Evolutionary conservation across 2,888 invertebrate genomes (phyloP), one percentile per base, ranked within the genome.

Genomic region (Calephelis perditalis): DNA sequence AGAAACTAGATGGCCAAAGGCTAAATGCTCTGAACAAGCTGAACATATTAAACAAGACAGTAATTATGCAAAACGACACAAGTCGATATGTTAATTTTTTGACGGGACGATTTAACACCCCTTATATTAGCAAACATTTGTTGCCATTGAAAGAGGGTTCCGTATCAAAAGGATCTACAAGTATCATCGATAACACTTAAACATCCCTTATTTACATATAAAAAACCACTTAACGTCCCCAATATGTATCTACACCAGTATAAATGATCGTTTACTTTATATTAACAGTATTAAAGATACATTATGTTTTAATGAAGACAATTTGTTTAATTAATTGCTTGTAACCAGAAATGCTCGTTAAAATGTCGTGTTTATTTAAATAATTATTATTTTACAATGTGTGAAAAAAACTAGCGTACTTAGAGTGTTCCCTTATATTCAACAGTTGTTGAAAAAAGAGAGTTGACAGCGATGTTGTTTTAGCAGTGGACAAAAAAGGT

Each of bases 41-140:
- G 8, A 40, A 40, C 40, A 40, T 40, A 40, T 40, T 6, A 40
- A 40, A 40, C 40, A 40, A 7, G 40, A 40, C 4, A 8, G 65
- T 70, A 79, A 83, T 83, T 84, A 86, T 84, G 83, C 77, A 81
- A 84, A 86, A 79, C 75, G 78, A 80, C 81, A 80, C 80, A 79
- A 78, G 58, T 76, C 74, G 79, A 82, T 86, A 88, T 88, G 88
- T 82, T 83, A 89, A 89, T 87, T 71, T 63, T 74, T 74, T 74
- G 75, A 70, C 71, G 69, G 81, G 84, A 82, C 88, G 86, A 88
- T 88, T 90, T 86, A 88, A 84, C 87, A 78, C 86, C 88, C 81
- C 67, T 65, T 67, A 68, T 72, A 77, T 75, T 71, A 68, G 65
- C 63, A 66, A 72, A 79, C 82, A 83, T 82, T 84, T 82, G 79